phyloP scores from a whole-genome alignment of 1,140 invertebrate genomes.

The Hirudo medicinalis region DNA sequence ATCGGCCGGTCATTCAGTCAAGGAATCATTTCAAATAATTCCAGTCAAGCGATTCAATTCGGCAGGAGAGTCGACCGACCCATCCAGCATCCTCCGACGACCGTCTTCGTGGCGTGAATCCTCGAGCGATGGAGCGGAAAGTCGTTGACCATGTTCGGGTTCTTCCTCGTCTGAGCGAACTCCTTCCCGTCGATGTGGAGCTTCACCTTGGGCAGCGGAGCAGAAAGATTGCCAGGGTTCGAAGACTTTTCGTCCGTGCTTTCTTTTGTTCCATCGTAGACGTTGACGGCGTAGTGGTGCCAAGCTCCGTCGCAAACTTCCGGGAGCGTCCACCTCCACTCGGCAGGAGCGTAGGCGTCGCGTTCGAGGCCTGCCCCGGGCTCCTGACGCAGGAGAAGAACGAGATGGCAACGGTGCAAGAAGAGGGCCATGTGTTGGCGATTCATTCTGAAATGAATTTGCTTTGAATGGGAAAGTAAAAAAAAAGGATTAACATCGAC shows the following conservation, averaged over 20 bases:
- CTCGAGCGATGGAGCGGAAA: conserved; percentile 90
- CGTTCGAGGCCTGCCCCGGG: conserved; percentile 75
- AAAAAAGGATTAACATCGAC: too few relatives aligned
- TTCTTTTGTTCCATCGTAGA: conserved; percentile 38
- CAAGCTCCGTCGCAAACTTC: conserved; percentile 88
- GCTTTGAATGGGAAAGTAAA: too few relatives aligned
- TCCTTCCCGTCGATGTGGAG: conserved; percentile 77
- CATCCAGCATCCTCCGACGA: conserved; percentile 94
- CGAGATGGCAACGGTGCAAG: conserved; percentile 86
- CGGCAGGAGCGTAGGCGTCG: conserved; percentile 89
- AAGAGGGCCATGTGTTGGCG: conserved; percentile 94
- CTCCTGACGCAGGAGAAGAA: conserved; percentile 77
- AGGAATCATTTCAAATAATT: neutral
- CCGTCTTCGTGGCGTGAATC: conserved; percentile 58
- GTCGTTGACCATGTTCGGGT: conserved; percentile 93
- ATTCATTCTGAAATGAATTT: conserved; percentile 67
- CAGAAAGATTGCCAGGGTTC: neutral
- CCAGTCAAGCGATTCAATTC: neutral
- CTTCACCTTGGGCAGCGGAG: conserved; percentile 44
- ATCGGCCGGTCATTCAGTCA: neutral
- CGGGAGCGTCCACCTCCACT: conserved; percentile 63
- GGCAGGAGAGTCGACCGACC: conserved; percentile 42
- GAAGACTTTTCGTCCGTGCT: neutral
- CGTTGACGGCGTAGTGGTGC: conserved; percentile 92
- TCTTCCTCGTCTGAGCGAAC: conserved; percentile 63